Evolutionary conservation across 1,140 invertebrate species (phyloP).

Genomic region (Heliconius eleuchia): DNA sequence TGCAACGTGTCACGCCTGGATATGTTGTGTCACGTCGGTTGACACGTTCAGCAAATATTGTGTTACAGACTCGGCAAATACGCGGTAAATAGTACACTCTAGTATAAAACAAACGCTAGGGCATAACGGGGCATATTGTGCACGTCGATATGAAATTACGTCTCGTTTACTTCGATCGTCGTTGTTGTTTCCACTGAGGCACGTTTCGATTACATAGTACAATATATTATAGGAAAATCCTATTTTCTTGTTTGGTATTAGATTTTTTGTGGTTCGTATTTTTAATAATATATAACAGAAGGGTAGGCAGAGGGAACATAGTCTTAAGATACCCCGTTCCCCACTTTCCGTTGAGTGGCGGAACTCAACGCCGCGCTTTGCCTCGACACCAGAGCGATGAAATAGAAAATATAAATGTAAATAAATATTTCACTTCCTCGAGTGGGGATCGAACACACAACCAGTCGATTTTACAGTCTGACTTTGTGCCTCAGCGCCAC

Average conservation of each 20-base stretch:
- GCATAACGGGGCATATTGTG: conserved; percentile 61
- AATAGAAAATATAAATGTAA: too few species aligned
- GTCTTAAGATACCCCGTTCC: too few species aligned
- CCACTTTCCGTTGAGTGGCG: too few species aligned
- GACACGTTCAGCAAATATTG: conserved; percentile 80
- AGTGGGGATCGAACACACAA: too few species aligned
- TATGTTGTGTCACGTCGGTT: conserved; percentile 68
- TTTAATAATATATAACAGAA: background rate
- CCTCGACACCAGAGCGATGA: too few species aligned
- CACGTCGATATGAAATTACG: conserved; percentile 69
- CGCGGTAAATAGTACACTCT: conserved; percentile 61
- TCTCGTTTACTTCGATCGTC: conserved; percentile 60
- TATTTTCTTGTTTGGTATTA: background rate
- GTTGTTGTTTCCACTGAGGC: conserved; percentile 46
- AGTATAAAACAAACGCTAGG: conserved; percentile 59
- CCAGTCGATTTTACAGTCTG: too few species aligned
- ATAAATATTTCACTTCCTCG: too few species aligned
- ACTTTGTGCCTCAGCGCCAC: too few species aligned
- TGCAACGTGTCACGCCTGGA: conserved; percentile 71
- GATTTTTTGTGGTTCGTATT: background rate
- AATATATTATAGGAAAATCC: conserved; percentile 13
- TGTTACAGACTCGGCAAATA: conserved; percentile 74
- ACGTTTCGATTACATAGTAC: conserved; percentile 57
- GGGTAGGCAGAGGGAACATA: too few species aligned
- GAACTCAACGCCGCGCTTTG: too few species aligned